Evolutionary conservation across 2,888 invertebrate genomes (phyloP), one percentile per base, ranked within the genome.

Genomic region (Ectobius pallidus): DNA sequence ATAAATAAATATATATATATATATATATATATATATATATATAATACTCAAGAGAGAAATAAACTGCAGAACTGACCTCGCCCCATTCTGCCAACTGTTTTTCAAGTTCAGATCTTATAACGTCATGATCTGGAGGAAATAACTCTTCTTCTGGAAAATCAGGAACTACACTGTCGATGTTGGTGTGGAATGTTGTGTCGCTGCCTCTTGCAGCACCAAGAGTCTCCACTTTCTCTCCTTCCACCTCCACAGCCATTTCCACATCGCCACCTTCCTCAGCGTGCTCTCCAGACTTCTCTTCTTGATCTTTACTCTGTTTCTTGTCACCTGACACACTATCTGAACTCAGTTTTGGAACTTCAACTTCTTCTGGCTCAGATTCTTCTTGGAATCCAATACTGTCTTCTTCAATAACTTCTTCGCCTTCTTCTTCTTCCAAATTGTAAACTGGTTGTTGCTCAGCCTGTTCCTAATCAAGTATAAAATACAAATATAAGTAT

Each of bases 181-280:
- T 7, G 0, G 95, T 95, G 81, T 95, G 93, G 78, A 93, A 92
- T 0, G 90, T 89, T 0, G 94, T 91, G 22, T 94, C 81, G 27
- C 16, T 27, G 46, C 91, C 91, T 75, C 96, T 86, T 0, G 87
- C 83, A 16, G 91, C 93, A 0, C 84, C 87, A 71, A 84, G 81
- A 0, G 96, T 96, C 69, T 85, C 80, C 0, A 92, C 86, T 0
- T 84, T 81, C 30, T 94, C 93, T 0, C 96, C 96, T 76, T 94
- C 94, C 1, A 93, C 77, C 52, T 80, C 80, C 76, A 72, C 84
- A 78, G 79, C 77, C 22, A 77, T 83, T 85, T 79, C 84, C 85
- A 79, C 86, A 16, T 78, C 77, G 84, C 77, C 81, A 74, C 81
- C 81, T 70, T 81, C 84, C 77, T 85, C 80, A 0, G 92, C 86